These are phyloP conservation scores for Oryzias sinensis DNA, from an alignment of 2,797 vertebrate species.

Conservation along the genomic window DNA sequence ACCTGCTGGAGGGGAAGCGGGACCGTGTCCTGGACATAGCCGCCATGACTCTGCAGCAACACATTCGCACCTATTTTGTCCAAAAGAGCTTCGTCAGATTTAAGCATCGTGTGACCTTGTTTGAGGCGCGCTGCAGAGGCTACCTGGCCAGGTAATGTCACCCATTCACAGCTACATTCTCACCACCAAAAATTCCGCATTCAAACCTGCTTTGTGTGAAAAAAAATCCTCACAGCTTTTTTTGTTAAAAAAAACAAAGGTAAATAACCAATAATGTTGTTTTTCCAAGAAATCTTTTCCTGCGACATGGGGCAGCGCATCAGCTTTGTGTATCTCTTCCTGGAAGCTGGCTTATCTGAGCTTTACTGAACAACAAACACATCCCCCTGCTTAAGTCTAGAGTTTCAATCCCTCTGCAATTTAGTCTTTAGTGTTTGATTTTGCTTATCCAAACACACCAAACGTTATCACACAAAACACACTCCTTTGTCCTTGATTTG, in stretches of 20 bases:
- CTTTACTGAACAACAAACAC: slow-evolving; percentile 4
- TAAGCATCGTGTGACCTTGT: slow-evolving; percentile 71
- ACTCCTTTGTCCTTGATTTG: slow-evolving; percentile 40
- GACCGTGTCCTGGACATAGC: slow-evolving; percentile 85
- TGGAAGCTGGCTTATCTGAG: not conserved
- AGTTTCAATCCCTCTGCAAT: slow-evolving; percentile 39
- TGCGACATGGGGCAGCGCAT: too few relatives aligned
- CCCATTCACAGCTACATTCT: too few relatives aligned
- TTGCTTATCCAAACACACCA: slow-evolving; percentile 33
- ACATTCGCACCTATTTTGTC: slow-evolving; percentile 81
- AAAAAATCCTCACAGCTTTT: too few relatives aligned
- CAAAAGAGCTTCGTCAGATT: slow-evolving; percentile 82
- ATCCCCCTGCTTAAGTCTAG: slow-evolving; percentile 11
- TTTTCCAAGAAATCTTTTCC: too few relatives aligned
- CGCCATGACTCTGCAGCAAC: slow-evolving; percentile 86
- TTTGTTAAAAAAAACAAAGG: too few relatives aligned
- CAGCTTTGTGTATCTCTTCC: not conserved
- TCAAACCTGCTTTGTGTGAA: too few relatives aligned
- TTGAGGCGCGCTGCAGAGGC: slow-evolving; percentile 83
- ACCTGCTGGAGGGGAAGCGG: slow-evolving; percentile 89
- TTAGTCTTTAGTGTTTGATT: slow-evolving; percentile 42
- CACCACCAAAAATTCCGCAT: too few relatives aligned
- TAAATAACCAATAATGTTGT: too few relatives aligned
- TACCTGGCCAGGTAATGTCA: slow-evolving; percentile 82
- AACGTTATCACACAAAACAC: slow-evolving; percentile 38